Conservation (phyloP, 2,113 vertebrate genomes). For the Tautogolabrus adspersus region DNA sequence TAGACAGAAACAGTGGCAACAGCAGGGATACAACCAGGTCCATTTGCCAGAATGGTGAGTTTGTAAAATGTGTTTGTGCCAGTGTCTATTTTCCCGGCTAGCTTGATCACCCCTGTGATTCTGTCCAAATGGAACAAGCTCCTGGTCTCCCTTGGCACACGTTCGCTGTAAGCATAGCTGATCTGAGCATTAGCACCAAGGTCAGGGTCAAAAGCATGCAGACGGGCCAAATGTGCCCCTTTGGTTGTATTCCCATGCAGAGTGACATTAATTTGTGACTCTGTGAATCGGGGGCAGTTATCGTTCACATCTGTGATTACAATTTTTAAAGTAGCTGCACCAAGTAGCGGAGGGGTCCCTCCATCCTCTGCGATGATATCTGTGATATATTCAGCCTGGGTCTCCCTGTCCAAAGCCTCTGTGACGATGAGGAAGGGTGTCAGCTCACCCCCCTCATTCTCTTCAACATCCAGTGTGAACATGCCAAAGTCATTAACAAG, state of each 20-base stretch:
- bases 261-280: constrained; percentile 90
- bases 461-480: constrained; percentile 96
- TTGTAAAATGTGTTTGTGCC: constrained; percentile 86
- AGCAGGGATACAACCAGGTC: constrained; percentile 95
- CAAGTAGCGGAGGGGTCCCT: constrained; percentile 89
- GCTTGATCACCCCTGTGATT: constrained; percentile 87
- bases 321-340: constrained; percentile 92
- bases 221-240: constrained; percentile 85
- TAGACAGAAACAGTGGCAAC: constrained; percentile 88
- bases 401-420: constrained; percentile 91
- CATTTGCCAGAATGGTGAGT: constrained; percentile 90
- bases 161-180: constrained; percentile 94
- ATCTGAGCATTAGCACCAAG: constrained; percentile 92
- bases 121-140: constrained; percentile 90
- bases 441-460: constrained; percentile 93
- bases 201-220: constrained; percentile 91
- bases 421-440: constrained; percentile 95
- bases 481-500: constrained; percentile 91
- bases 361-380: constrained; percentile 95
- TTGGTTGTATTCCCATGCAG: constrained; percentile 91
- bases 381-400: constrained; percentile 89
- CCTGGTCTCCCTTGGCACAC: constrained; percentile 88
- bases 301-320: constrained; percentile 94
- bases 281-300: constrained; percentile 92
- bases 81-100: constrained; percentile 87